Percentiles rank a stretch among this genome's conserved stretches.
phyloP scores from a whole-genome alignment of 2,888 invertebrate genomes.

The Apotomis betuletana region DNA sequence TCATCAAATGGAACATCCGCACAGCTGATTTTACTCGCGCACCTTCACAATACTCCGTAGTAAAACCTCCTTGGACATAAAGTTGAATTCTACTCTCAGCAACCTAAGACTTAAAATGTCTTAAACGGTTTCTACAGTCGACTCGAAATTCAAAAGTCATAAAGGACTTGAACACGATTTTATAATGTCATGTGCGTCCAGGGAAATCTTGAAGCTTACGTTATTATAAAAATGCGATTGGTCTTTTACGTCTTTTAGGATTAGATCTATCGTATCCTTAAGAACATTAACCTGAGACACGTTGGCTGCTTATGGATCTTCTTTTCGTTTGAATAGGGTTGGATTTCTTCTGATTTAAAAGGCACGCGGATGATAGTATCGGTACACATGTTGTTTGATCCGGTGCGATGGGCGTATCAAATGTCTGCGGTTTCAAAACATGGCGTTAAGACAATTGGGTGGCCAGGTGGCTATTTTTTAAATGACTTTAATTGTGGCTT shows the following conservation, averaged over 20 bases:
- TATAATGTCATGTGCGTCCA: no score
- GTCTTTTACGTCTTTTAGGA: no score
- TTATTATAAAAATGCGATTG: no score
- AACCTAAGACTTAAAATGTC: slow-evolving; percentile 41
- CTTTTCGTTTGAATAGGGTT: slow-evolving; percentile 39
- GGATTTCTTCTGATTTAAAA: slow-evolving; percentile 29
- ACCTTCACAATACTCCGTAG: slow-evolving; percentile 64
- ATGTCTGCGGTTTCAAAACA: slow-evolving; percentile 64
- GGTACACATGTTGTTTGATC: slow-evolving; percentile 77
- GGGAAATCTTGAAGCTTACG: no score
- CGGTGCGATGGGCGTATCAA: slow-evolving; percentile 78
- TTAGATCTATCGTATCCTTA: slow-evolving; percentile 16
- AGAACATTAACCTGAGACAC: slow-evolving; percentile 40
- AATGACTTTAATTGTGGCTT: slow-evolving; percentile 49
- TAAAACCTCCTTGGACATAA: slow-evolving; percentile 44
- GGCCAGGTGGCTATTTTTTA: slow-evolving; percentile 42
- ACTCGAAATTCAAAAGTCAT: no score
- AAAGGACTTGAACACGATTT: no score
- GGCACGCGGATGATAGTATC: slow-evolving; percentile 75
- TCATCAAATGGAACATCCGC: slow-evolving; percentile 42
- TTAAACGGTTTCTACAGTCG: slow-evolving; percentile 16
- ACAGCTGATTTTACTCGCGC: slow-evolving; percentile 75
- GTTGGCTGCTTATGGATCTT: slow-evolving; percentile 44
- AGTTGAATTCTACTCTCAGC: slow-evolving; percentile 40
- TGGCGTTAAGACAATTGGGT: slow-evolving; percentile 66